Percentiles rank a stretch among this genome's conserved stretches.
These are phyloP conservation scores for Acanthosepion esculentum DNA, from an alignment of 2,888 invertebrate species.

Conservation along the genomic window DNA sequence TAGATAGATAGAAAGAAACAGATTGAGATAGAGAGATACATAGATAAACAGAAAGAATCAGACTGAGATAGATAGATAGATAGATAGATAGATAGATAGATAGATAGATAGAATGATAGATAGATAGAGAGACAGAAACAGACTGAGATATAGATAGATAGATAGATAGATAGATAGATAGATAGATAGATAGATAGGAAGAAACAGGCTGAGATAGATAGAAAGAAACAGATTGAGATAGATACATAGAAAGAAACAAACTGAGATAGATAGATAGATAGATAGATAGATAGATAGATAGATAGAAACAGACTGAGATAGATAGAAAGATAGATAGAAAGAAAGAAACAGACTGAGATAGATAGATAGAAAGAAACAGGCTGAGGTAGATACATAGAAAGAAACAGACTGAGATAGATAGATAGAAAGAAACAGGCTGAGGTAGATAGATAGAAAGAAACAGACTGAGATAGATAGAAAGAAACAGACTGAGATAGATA, in stretches of 20 bases:
- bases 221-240: no score
- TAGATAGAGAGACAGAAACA: no score
- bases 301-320: background rate
- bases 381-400: background rate
- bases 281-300: background rate
- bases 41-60: background rate
- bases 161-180: background rate
- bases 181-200: background rate
- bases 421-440: background rate
- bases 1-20: no score
- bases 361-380: background rate
- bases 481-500: no score
- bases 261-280: background rate
- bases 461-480: no score
- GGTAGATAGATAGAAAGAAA: background rate
- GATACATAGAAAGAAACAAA: no score
- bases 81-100: no score
- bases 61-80: background rate
- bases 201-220: background rate
- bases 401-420: background rate
- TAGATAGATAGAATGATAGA: background rate
- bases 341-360: no score
- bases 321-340: background rate
- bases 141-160: background rate
- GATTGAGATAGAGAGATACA: background rate